Percentiles rank a stretch among this genome's conserved stretches.
phyloP scores from a whole-genome alignment of 1,140 invertebrate species.

The Drosophila tristis region DNA sequence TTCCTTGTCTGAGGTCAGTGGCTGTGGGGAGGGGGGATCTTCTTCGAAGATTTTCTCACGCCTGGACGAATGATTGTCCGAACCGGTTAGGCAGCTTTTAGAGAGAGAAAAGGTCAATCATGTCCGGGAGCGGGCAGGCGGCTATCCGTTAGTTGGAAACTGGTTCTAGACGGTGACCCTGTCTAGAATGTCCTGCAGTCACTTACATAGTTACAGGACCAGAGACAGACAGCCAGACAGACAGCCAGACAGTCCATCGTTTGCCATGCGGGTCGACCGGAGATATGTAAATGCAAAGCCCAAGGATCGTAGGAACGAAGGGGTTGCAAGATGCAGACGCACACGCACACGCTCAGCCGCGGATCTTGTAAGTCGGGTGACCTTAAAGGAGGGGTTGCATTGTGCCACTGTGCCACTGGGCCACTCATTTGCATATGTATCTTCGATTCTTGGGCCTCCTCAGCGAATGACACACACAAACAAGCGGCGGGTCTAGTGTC shows the following conservation, averaged over 20 bases:
- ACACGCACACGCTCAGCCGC: slow-evolving; percentile 3
- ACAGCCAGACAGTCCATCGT: slow-evolving; percentile 42
- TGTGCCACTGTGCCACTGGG: slow-evolving; percentile 3
- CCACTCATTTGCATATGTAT: slow-evolving; percentile 66
- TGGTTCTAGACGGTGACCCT: slow-evolving; percentile 71
- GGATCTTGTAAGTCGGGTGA: slow-evolving; percentile 55
- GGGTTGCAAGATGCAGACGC: slow-evolving; percentile 36
- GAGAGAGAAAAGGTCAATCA: slow-evolving; percentile 53
- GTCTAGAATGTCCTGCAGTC: slow-evolving; percentile 64
- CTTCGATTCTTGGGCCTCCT: neutral
- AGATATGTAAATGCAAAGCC: slow-evolving; percentile 34
- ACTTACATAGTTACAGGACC: slow-evolving; percentile 66
- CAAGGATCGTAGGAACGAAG: neutral
- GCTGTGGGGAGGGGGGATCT: neutral
- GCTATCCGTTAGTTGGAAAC: slow-evolving; percentile 57
- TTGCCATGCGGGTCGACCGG: slow-evolving; percentile 46
- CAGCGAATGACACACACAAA: slow-evolving; percentile 32
- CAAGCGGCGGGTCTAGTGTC: slow-evolving; percentile 48
- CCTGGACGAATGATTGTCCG: slow-evolving; percentile 76
- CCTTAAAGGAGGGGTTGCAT: slow-evolving; percentile 62
- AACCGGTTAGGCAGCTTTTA: slow-evolving; percentile 64
- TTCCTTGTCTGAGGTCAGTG: slow-evolving; percentile 60
- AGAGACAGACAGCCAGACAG: slow-evolving; percentile 33
- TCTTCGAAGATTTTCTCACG: slow-evolving; percentile 72
- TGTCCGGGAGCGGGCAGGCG: slow-evolving; percentile 22